Percentiles rank a stretch among this genome's conserved stretches.
Evolutionary conservation across 2,113 vertebrate species (phyloP).

Genomic region (Balaeniceps rex): DNA sequence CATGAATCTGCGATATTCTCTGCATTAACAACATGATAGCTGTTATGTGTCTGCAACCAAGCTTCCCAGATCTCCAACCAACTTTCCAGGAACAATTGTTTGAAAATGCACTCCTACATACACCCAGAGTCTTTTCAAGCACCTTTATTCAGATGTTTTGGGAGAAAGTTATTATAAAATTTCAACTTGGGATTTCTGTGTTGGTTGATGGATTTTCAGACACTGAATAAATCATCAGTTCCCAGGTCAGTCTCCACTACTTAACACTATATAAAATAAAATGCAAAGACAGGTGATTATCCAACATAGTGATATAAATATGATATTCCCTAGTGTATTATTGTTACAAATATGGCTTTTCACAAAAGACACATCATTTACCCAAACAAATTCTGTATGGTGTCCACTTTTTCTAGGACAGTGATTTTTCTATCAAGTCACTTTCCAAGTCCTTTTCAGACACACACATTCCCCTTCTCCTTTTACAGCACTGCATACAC

Average conservation of each 20-base stretch:
- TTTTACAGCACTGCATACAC: neutral
- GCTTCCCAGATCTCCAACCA: neutral
- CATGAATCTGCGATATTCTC: constrained; percentile 4
- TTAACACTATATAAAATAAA: neutral
- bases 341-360: neutral
- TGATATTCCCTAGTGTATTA: neutral
- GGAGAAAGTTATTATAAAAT: neutral
- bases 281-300: neutral
- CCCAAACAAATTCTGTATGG: neutral
- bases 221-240: neutral
- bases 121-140: neutral
- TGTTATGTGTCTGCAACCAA: neutral
- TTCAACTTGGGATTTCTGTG: neutral
- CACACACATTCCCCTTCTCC: neutral
- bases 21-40: constrained; percentile 3
- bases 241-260: neutral
- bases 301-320: neutral
- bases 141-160: neutral
- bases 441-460: neutral
- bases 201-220: neutral
- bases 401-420: neutral
- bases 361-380: neutral
- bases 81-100: neutral
- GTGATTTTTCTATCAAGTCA: neutral
- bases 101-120: neutral